Evolutionary conservation across 1,140 invertebrate genomes (phyloP).

Genomic region (Euwallacea fornicatus): DNA sequence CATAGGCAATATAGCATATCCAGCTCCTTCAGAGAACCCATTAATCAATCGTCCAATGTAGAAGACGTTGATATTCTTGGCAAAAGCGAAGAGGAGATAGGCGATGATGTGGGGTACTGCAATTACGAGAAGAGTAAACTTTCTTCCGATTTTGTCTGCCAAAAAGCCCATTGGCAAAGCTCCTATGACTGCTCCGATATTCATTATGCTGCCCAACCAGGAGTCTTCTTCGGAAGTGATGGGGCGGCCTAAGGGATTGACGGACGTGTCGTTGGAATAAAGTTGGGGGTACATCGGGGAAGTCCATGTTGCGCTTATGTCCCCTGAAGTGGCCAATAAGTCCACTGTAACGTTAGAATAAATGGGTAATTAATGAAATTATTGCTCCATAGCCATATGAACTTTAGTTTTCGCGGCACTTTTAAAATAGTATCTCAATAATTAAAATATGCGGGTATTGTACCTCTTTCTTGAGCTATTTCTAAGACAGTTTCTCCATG

Average conservation of each 20-base stretch:
- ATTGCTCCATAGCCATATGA: no score
- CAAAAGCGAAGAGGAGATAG: conserved; percentile 64
- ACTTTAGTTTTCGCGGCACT: no score
- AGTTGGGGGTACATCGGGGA: conserved; percentile 67
- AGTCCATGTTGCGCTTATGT: conserved; percentile 61
- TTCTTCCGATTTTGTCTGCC: conserved; percentile 53
- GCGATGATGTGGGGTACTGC: conserved; percentile 63
- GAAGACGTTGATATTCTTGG: conserved; percentile 56
- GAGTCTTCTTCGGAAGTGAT: conserved; percentile 61
- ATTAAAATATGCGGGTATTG: no score
- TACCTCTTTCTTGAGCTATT: no score
- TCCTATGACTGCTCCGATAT: conserved; percentile 73
- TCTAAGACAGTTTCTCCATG: no score
- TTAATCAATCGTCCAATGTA: conserved; percentile 58
- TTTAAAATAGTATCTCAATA: no score
- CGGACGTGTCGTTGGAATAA: conserved; percentile 23
- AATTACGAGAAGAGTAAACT: conserved; percentile 50
- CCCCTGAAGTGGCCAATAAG: conserved; percentile 25
- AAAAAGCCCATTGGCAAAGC: conserved; percentile 45
- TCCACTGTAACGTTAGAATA: conserved; percentile 17
- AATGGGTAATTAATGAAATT: not conserved
- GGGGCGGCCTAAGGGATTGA: conserved; percentile 46
- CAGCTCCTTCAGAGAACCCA: conserved; percentile 68
- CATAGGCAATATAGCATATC: conserved; percentile 64
- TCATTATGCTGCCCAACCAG: conserved; percentile 80